These are phyloP conservation scores for Pelusios castaneus DNA, from an alignment of 2,113 vertebrate species.

Conservation along the genomic window DNA sequence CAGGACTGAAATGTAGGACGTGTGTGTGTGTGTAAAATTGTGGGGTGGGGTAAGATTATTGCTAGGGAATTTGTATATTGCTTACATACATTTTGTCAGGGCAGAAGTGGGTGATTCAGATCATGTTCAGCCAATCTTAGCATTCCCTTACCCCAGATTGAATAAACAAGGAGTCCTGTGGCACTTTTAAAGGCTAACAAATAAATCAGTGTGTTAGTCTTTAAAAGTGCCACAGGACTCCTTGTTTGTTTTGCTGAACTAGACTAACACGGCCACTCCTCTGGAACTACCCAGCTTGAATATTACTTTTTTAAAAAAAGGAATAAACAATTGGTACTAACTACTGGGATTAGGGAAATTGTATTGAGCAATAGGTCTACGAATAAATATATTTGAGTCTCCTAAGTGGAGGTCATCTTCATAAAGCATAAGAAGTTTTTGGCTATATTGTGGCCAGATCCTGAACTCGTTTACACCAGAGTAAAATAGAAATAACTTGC, in stretches of 20 bases:
- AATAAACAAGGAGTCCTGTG: not conserved
- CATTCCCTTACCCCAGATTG: not conserved
- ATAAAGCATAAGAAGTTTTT: not conserved
- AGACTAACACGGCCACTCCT: too few species aligned
- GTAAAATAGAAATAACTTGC: not conserved
- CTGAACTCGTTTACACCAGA: not conserved
- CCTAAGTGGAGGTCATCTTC: not conserved
- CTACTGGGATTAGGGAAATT: not conserved
- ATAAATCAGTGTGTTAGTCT: too few species aligned
- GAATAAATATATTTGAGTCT: not conserved
- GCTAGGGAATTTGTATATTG: not conserved
- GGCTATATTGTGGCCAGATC: not conserved
- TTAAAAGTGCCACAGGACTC: too few species aligned
- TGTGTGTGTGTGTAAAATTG: not conserved
- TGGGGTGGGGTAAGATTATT: not conserved
- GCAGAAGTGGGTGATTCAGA: not conserved
- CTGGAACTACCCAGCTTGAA: not conserved
- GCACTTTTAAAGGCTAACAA: too few species aligned
- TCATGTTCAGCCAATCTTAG: not conserved
- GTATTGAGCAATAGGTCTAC: not conserved
- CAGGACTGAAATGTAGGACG: not conserved
- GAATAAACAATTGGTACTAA: not conserved
- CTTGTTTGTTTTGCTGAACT: too few species aligned
- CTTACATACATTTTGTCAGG: not conserved
- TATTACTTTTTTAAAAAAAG: not conserved